Evolutionary conservation across 2,113 vertebrate species (phyloP), one percentile per base, ranked within the genome.

Genomic region (Phalacrocorax aristotelis): DNA sequence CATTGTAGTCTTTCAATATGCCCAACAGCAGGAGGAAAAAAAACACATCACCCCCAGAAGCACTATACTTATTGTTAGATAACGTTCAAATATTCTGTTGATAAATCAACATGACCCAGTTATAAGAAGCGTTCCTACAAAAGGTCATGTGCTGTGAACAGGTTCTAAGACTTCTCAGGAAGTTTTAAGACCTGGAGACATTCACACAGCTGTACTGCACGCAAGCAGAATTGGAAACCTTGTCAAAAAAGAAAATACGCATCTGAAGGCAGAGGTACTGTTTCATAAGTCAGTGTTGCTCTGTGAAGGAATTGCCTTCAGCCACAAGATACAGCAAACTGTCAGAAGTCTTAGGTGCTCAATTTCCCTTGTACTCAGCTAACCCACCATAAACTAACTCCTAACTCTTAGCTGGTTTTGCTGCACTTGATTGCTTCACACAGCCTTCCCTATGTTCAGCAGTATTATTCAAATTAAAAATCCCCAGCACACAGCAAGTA

Each of bases 141-240:
- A 74, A 84, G 51, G 40, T 51, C 44, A 54, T 0, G 0, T 11
- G 26, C 34, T n/a, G 14, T 29, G 34, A 75, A 38, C 22, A 5
- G 4, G 15, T 55, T 72, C 20, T 6, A 42, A 84, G 54, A 61
- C 72, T 71, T 61, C 25, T 18, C 7, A 66, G 30, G n/a, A 75
- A 83, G 34, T 32, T 26, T 36, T 3, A 38, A 57, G 27, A 25
- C 57, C 54, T 48, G 6, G 23, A 65, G 36, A 62, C 15, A 57
- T 21, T 64, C 44, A 65, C 3, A 51, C 5, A 64, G 12, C 30
- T 19, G 8, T 22, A 68, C 7, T 23, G 11, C 34, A 32, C 4
- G 18, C 0, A 0, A 88, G 13, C 26, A 75, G 74, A 85, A 54
- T 0, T 12, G 15, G 51, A 85, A 92, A 21, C 11, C 14, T 38